Evolutionary conservation across 2,888 invertebrate species (phyloP), one percentile per base, ranked within the genome.

Genomic region (Spisula solida): DNA sequence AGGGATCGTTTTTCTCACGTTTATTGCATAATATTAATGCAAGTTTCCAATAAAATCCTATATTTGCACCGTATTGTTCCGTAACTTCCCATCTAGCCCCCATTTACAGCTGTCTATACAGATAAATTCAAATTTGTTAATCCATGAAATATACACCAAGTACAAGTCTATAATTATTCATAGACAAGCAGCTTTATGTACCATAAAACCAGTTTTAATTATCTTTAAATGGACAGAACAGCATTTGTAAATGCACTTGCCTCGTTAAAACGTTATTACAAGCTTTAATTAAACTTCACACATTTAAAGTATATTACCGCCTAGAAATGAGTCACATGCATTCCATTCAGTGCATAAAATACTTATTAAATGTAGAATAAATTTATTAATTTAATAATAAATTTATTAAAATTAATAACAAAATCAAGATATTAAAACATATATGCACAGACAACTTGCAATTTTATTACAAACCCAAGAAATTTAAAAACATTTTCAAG

Each of bases 181-280:
- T 31, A 75, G 75, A 75, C 75, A 75, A 75, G 75, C 34, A 75
- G 75, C 31, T 75, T 75, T 34, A 14, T 34, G 75, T 75, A 14
- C 20, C 25, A 75, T 31, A 75, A 75, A 75, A 75, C 34, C 16
- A 12, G 75, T 16, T 75, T 75, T 75, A 34, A 75, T 75, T 75
- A 75, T 75, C 75, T 6, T 41, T 34, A 12, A 75, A 75, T 75
- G 75, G 75, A 75, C 75, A 75, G 29, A 75, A 34, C 34, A 75
- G 75, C 29, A 14, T 31, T 25, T 31, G 31, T 75, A 75, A 75
- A 31, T 29, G 31, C 29, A 75, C 75, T 75, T 75, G 75, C 31
- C 29, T 75, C 75, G 75, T 75, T 75, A 75, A 75, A 75, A 31
- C 18, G 31, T 75, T 75, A 31, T 75, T 34, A 75, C 31, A 16